Evolutionary conservation across 2,113 vertebrate species (phyloP).

Genomic region (Eudorcas thomsonii): DNA sequence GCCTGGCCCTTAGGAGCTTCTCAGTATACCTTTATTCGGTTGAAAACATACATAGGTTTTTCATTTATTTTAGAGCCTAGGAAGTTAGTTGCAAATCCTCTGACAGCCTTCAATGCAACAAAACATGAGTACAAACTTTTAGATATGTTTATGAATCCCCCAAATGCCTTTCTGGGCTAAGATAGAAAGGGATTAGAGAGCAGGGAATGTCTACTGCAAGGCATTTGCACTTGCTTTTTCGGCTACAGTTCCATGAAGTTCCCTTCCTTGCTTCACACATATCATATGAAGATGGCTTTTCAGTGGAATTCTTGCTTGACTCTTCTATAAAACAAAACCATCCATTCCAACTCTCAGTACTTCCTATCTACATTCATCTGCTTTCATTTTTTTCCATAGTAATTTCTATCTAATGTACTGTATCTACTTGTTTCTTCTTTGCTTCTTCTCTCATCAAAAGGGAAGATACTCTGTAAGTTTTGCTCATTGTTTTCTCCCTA

Average conservation of each 20-base stretch:
- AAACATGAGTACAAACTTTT: background rate
- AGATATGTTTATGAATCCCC: background rate
- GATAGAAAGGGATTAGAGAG: background rate
- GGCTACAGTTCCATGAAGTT: background rate
- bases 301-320: background rate
- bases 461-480: background rate
- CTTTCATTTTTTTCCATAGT: background rate
- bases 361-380: background rate
- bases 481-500: background rate
- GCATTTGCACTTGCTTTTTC: background rate
- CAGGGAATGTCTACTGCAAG: background rate
- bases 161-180: background rate
- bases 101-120: background rate
- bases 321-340: background rate
- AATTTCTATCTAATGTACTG: background rate
- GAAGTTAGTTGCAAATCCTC: background rate
- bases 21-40: background rate
- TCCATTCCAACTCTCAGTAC: background rate
- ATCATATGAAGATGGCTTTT: background rate
- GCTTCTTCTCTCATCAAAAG: background rate
- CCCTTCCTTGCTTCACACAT: background rate
- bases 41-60: background rate
- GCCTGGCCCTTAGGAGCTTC: background rate
- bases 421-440: background rate
- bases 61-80: background rate